A percentile compares a stretch with the other conserved stretches of the same genome.
These are phyloP conservation scores for Incurvaria masculella DNA, from an alignment of 2,888 invertebrate species.

Conservation along the genomic window DNA sequence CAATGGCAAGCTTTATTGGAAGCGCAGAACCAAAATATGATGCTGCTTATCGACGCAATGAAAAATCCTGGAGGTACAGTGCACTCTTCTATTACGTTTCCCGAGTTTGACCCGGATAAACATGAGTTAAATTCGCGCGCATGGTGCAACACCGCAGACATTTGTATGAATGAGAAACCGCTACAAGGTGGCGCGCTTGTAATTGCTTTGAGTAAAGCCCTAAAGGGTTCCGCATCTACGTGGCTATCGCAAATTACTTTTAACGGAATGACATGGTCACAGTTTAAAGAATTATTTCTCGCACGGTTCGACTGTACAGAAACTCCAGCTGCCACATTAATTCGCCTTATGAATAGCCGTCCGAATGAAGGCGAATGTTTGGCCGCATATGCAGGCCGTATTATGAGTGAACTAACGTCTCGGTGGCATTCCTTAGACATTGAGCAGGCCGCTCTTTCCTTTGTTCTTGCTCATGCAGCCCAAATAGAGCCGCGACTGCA, in stretches of 20 bases:
- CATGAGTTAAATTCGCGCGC: not conserved
- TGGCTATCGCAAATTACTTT: slow-evolving; percentile 9
- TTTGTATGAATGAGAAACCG: slow-evolving; percentile 7
- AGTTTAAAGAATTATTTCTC: slow-evolving; percentile 9
- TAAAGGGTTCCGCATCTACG: slow-evolving; percentile 6
- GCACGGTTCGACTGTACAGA: slow-evolving; percentile 7
- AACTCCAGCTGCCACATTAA: slow-evolving; percentile 8
- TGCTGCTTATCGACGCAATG: too few relatives aligned
- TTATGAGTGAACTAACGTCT: slow-evolving; percentile 3
- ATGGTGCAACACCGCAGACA: slow-evolving; percentile 9
- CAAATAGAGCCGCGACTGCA: slow-evolving; percentile 10
- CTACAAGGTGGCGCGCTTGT: slow-evolving; percentile 7
- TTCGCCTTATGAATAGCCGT: slow-evolving; percentile 3
- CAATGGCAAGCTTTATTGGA: too few relatives aligned
- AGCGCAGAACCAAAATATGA: too few relatives aligned
- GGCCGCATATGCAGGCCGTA: slow-evolving; percentile 9
- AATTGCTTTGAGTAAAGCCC: slow-evolving; percentile 5
- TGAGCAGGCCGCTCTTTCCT: slow-evolving; percentile 8
- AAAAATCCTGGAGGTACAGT: too few relatives aligned
- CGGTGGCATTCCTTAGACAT: not conserved
- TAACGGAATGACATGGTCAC: slow-evolving; percentile 9
- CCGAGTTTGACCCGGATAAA: slow-evolving; percentile 8
- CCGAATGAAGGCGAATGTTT: slow-evolving; percentile 10
- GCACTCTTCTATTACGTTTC: not conserved
- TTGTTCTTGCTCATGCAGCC: slow-evolving; percentile 9